Evolutionary conservation across 1,140 invertebrate genomes (phyloP), one percentile per base, ranked within the genome.

Genomic region (Leptonema lineaticorne): DNA sequence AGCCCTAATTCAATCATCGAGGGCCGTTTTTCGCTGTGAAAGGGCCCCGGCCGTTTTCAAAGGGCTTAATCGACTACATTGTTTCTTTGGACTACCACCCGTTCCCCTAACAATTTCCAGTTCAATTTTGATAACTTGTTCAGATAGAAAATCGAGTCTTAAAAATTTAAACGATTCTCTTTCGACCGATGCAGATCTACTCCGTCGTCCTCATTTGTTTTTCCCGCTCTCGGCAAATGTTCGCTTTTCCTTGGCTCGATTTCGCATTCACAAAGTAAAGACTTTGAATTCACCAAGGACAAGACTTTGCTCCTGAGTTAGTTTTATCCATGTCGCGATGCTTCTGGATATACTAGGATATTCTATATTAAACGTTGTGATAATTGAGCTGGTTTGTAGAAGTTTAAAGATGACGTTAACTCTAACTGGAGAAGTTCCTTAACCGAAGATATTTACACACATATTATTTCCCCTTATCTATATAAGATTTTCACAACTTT

Each of bases 31-130:
- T 53, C 50, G 37, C 50, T 20, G 27, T 53, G 50, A 53, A 53
- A 53, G 20, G 37, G 11, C 16, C 20, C 50, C 22, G 27, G 22
- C 20, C 22, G 22, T 53, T 45, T 27, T n/a, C 14, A 27, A 45
- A 62, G 59, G 30, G 59, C 59, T 62, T 62, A 62, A 62, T 62
- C 30, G 59, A 62, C 33, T 62, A 62, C 59, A 62, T 62, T 62
- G 59, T 62, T 33, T 41, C 56, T n/a, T 22, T 14, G 16, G 29
- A 28, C 37, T 16, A 9, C 37, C 37, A 4, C 16, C 9, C 37
- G 16, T 16, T 11, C 2, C 16, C 9, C n/a, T n/a, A n/a, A n/a
- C n/a, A n/a, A n/a, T n/a, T n/a, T n/a, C 37, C 37, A 41, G 16
- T 11, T 16, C 37, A 41, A 9, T 16, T 41, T 41, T 24, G 50